phyloP scores from a whole-genome alignment of 2,888 invertebrate genomes.

The Drosophila quinaria region DNA sequence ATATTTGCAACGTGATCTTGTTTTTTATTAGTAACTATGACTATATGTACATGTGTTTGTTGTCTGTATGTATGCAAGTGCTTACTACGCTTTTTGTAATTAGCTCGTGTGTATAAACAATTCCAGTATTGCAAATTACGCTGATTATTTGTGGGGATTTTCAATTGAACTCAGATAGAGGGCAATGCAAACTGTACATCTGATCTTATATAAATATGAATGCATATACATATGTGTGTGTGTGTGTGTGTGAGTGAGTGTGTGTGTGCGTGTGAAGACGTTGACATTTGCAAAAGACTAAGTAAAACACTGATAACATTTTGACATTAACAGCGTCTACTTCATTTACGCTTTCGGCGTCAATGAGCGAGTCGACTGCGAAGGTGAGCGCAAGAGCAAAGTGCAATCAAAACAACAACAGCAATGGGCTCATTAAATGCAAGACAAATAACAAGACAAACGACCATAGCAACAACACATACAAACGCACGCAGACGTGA shows the following conservation, averaged over 20 bases:
- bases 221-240: not conserved
- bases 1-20: constrained; percentile 52
- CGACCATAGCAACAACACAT: constrained; percentile 31
- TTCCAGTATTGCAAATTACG: constrained; percentile 44
- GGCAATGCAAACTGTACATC: constrained; percentile 21
- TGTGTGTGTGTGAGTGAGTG: no score
- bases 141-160: constrained; percentile 57
- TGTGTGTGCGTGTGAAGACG: constrained; percentile 21
- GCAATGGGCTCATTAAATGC: constrained; percentile 48
- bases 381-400: constrained; percentile 44
- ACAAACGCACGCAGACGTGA: constrained; percentile 12
- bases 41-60: constrained; percentile 11
- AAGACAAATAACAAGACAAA: constrained; percentile 40
- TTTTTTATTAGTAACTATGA: constrained; percentile 22
- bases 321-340: constrained; percentile 60
- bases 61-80: constrained; percentile 3
- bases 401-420: constrained; percentile 51
- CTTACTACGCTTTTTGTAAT: constrained; percentile 44
- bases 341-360: constrained; percentile 38
- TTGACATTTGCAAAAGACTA: constrained; percentile 59
- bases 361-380: constrained; percentile 37
- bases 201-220: not conserved
- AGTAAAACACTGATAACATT: constrained; percentile 63
- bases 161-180: constrained; percentile 67
- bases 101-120: constrained; percentile 51